These are phyloP conservation scores for Pandemis heparana DNA, from an alignment of 2,888 invertebrate genomes.

Conservation along the genomic window DNA sequence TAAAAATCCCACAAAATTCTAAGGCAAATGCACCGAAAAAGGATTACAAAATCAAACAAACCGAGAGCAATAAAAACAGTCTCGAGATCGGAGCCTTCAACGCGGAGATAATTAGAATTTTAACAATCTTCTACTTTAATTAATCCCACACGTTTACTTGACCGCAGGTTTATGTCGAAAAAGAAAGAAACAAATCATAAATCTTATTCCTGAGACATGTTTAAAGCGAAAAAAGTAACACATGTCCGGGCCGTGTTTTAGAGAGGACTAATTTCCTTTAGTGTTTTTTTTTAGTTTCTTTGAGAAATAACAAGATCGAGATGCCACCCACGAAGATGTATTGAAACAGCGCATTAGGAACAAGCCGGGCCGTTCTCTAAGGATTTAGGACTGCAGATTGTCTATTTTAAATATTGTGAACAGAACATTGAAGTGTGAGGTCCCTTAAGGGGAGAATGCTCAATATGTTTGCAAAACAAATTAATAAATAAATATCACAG, in stretches of 20 bases:
- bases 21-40: constrained; percentile 65
- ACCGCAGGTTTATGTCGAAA: constrained; percentile 75
- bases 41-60: constrained; percentile 72
- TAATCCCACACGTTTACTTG: constrained; percentile 66
- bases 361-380: constrained; percentile 25
- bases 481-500: no score
- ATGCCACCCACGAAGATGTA: constrained; percentile 81
- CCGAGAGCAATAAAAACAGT: constrained; percentile 55
- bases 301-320: constrained; percentile 69
- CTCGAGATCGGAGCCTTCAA: constrained; percentile 45
- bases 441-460: background rate
- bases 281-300: constrained; percentile 73
- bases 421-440: background rate
- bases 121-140: constrained; percentile 62
- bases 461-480: no score
- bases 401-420: constrained; percentile 14
- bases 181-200: constrained; percentile 71
- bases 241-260: constrained; percentile 82
- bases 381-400: constrained; percentile 10
- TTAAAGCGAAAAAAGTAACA: constrained; percentile 85
- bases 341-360: constrained; percentile 54
- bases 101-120: constrained; percentile 50
- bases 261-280: constrained; percentile 83
- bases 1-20: constrained; percentile 72
- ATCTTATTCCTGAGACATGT: constrained; percentile 75